Percentiles rank a stretch among this genome's conserved stretches.
These are phyloP conservation scores for Oscheius sp. DNA, from an alignment of 2,888 invertebrate species.

Conservation along the genomic window DNA sequence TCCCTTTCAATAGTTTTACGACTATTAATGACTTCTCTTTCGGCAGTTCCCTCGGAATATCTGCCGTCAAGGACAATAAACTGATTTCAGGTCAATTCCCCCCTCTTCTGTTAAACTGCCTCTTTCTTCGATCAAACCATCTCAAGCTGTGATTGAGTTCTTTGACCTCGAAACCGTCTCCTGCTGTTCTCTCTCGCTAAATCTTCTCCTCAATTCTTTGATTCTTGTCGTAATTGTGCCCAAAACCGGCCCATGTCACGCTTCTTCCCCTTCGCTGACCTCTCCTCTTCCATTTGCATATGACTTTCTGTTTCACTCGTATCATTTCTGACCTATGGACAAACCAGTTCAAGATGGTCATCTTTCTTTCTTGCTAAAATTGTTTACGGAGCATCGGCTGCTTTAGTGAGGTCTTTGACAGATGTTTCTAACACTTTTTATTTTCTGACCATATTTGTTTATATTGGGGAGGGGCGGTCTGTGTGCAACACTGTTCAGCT, in stretches of 20 bases:
- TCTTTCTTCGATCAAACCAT: neutral
- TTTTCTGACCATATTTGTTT: too few species aligned
- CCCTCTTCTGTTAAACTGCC: neutral
- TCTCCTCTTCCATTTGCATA: neutral
- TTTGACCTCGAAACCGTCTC: constrained; percentile 9
- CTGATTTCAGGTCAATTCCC: too few species aligned
- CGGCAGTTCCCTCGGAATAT: too few species aligned
- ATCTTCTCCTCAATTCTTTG: neutral
- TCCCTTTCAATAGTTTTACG: too few species aligned
- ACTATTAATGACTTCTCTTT: too few species aligned
- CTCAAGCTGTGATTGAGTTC: neutral
- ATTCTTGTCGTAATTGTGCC: neutral
- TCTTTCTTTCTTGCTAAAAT: neutral
- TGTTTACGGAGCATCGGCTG: neutral
- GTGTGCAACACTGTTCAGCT: too few species aligned
- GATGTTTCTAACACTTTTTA: neutral
- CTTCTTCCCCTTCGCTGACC: neutral
- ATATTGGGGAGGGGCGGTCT: too few species aligned
- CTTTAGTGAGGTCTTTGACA: neutral
- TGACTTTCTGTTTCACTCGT: constrained; percentile 12
- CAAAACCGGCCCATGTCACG: constrained; percentile 10
- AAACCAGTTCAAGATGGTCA: constrained; percentile 1
- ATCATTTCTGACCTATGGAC: neutral
- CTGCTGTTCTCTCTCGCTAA: neutral
- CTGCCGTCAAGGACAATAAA: too few species aligned